Evolutionary conservation across 2,113 vertebrate genomes (phyloP).

Genomic region (Trichomycterus rosablanca): DNA sequence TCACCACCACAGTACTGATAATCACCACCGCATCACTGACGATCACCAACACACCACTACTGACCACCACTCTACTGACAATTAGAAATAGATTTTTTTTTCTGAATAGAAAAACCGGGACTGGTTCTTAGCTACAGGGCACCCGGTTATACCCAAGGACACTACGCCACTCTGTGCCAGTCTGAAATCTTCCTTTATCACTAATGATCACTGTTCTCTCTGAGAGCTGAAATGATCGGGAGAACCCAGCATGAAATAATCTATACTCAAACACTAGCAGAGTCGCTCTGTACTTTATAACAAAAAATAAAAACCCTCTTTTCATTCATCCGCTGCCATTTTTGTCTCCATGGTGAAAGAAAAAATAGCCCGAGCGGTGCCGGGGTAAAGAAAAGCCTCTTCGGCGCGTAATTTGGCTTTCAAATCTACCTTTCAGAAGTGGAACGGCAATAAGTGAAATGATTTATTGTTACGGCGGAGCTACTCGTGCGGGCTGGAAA

Average conservation of each 20-base stretch:
- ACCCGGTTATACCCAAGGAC: too few species aligned
- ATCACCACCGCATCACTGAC: too few species aligned
- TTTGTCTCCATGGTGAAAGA: conserved; percentile 8
- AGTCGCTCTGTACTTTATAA: not conserved
- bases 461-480: conserved; percentile 27
- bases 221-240: too few species aligned
- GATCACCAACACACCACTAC: too few species aligned
- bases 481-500: conserved; percentile 13
- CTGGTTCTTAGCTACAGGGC: too few species aligned
- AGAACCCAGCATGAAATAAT: conserved; percentile 3
- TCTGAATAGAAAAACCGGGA: too few species aligned
- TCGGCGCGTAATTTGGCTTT: conserved; percentile 28
- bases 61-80: too few species aligned
- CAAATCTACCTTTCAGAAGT: conserved; percentile 25
- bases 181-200: too few species aligned
- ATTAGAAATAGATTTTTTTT: too few species aligned
- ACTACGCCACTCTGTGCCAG: too few species aligned
- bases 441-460: conserved; percentile 17
- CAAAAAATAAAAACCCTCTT: not conserved
- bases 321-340: not conserved
- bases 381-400: conserved; percentile 1
- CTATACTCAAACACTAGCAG: not conserved
- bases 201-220: too few species aligned
- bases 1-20: too few species aligned
- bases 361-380: not conserved